Evolutionary conservation across 2,797 vertebrate species (phyloP).

Genomic region (Numenius phaeopus): DNA sequence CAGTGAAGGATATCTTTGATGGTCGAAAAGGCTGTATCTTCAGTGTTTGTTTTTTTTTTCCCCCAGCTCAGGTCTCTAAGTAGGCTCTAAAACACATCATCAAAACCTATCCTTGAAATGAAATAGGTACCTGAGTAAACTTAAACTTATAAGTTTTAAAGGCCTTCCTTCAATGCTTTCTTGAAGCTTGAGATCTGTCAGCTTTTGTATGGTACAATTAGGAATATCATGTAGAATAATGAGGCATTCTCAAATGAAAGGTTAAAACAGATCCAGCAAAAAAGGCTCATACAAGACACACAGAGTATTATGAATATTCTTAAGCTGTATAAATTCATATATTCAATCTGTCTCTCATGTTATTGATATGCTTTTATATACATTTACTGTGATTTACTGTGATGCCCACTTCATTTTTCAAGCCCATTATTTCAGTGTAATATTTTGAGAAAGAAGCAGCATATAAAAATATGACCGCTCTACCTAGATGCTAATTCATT

Average conservation of each 20-base stretch:
- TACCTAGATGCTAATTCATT: background rate
- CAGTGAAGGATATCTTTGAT: background rate
- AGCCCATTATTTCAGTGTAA: background rate
- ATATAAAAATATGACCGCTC: background rate
- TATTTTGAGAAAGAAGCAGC: background rate
- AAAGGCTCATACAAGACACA: background rate
- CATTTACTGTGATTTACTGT: background rate
- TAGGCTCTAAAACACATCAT: background rate
- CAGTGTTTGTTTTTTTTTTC: background rate
- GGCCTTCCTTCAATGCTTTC: background rate
- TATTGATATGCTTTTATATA: background rate
- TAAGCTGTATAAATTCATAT: background rate
- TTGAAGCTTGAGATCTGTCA: background rate
- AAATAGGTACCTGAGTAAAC: background rate
- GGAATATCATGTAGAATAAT: background rate
- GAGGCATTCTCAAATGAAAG: background rate
- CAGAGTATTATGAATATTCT: background rate
- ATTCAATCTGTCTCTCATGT: background rate
- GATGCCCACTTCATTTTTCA: background rate
- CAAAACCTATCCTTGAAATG: background rate
- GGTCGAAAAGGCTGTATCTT: background rate
- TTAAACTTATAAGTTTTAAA: background rate
- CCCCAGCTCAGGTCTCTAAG: background rate
- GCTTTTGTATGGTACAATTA: background rate
- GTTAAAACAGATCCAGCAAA: background rate